phyloP scores from a whole-genome alignment of 1,140 invertebrate species.

The Parasteatoda tepidariorum region DNA sequence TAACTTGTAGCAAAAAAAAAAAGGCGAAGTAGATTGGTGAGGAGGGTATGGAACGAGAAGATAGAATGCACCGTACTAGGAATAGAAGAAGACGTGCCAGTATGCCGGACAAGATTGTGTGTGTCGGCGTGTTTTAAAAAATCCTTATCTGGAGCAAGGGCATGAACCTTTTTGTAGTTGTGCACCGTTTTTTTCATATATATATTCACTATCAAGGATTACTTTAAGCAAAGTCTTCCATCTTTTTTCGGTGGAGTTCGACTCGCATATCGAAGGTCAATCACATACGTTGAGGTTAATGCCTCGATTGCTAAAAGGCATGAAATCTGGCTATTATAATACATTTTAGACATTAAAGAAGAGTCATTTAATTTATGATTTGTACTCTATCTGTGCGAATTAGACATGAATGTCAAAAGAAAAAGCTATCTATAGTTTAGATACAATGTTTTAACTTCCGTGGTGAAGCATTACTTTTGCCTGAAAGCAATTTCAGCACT shows the following conservation, averaged over 20 bases:
- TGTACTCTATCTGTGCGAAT: too few species aligned
- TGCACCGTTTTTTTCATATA: not conserved
- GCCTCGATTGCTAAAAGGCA: conserved; percentile 21
- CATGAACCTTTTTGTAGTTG: conserved; percentile 56
- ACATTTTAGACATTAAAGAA: not conserved
- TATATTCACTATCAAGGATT: conserved; percentile 11
- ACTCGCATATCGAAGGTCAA: conserved; percentile 34
- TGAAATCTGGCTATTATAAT: not conserved
- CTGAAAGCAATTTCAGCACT: too few species aligned
- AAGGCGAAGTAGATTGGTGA: not conserved
- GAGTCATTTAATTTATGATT: too few species aligned
- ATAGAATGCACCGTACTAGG: conserved; percentile 44
- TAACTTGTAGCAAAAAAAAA: conserved; percentile 49
- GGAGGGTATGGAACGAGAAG: not conserved
- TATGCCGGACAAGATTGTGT: conserved; percentile 36
- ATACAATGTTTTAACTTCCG: too few species aligned
- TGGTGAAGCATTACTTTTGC: too few species aligned
- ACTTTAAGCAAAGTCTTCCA: conserved; percentile 11
- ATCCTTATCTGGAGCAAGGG: conserved; percentile 56
- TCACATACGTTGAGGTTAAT: conserved; percentile 39
- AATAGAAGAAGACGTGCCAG: conserved; percentile 42
- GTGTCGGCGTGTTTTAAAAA: conserved; percentile 46
- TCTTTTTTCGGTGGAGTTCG: conserved; percentile 29
- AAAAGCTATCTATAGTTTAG: too few species aligned
- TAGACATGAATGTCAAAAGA: too few species aligned